Base-by-base conservation (phyloP, 2,797 vertebrate species). In the Rhinoraja longicauda region DNA sequence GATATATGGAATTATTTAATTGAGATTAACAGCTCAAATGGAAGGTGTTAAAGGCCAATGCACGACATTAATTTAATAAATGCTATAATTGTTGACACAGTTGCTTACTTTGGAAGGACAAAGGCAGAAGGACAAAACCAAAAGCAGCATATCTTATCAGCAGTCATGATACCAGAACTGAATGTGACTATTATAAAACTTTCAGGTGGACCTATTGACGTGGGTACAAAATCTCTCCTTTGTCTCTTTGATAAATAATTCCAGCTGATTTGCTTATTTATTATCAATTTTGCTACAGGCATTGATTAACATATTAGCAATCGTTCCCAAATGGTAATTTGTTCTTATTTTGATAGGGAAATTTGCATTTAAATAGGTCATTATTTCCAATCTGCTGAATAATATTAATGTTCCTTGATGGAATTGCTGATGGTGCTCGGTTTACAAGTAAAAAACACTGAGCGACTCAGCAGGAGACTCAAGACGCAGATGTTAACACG, bases 241-340 rank as follows among this genome's bases (percentile, higher is more conserved):
- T n/a, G 57, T n/a, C 57, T 29, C 62, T 13, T 19, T 62, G 32
- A 17, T 29, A 86, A 86, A 86, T 64, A 32, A 91, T 73, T 21
- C 9, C 13, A 3, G 36, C 21, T 91, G 10, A 32, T 91, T 91
- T 72, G 36, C 29, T 13, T n/a, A 62, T 13, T 62, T 59, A 64
- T 32, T 62, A 13, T 26, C 12, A n/a, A 26, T 72, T 67, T 90
- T 21, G 62, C 64, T 36, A 39, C 32, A 9, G 21, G 17, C 32
- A 72, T 39, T 90, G n/a, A 62, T 67, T 19, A 90, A 90, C 59
- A 76, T 76, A 76, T 76, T 76, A n/a, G 75, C 24, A 53, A 82
- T 82, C 39, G 24, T 53, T 82, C 78, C 26, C 29, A 9, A 29
- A 13, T n/a, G 57, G 32, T n/a, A 64, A 88, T 29, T 17, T 10